phyloP scores from a whole-genome alignment of 2,888 invertebrate genomes.

The Acronicta psi region DNA sequence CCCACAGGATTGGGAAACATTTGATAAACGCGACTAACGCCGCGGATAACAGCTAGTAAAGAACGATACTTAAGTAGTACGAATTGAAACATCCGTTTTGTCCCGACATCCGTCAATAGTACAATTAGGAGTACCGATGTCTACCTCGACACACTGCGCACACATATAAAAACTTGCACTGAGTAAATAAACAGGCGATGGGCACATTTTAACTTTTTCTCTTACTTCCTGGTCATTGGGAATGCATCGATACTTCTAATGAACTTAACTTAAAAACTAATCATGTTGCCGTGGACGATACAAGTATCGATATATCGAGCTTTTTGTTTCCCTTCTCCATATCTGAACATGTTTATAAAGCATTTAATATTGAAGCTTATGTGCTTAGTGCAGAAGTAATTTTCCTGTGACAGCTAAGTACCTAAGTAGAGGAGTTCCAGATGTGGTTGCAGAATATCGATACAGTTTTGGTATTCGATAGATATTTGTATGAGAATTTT shows the following conservation, averaged over 20 bases:
- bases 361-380: conserved; percentile 9
- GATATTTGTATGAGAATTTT: no score
- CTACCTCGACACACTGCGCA: conserved; percentile 6
- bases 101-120: conserved; percentile 24
- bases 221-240: conserved; percentile 31
- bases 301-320: conserved; percentile 17
- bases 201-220: conserved; percentile 25
- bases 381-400: conserved; percentile 8
- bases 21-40: no score
- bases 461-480: background rate
- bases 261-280: conserved; percentile 40
- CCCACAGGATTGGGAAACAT: no score
- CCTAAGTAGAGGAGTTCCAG: conserved; percentile 9
- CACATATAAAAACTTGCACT: conserved; percentile 14
- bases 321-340: conserved; percentile 40
- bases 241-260: conserved; percentile 37
- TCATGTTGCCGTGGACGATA: conserved; percentile 6
- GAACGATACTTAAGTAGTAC: no score
- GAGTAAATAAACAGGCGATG: conserved; percentile 15
- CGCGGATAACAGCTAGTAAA: no score
- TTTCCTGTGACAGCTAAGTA: background rate
- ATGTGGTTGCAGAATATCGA: background rate
- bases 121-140: conserved; percentile 3
- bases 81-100: background rate
- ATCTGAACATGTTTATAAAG: conserved; percentile 2